These are phyloP conservation scores for Dreissena rostriformis DNA, from an alignment of 1,140 invertebrate genomes.

Conservation along the genomic window DNA sequence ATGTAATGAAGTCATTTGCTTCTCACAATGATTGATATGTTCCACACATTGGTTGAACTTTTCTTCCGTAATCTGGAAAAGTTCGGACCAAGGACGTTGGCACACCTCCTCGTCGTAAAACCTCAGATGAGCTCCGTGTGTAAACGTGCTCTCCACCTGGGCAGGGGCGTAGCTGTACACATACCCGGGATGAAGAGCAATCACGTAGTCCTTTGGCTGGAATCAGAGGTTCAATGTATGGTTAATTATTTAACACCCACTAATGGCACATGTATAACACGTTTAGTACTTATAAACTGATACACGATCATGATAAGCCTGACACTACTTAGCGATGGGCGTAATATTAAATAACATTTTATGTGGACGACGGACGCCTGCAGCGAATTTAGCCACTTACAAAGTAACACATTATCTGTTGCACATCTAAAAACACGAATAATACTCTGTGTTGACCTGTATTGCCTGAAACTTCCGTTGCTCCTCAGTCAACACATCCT, in stretches of 20 bases:
- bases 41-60: neutral
- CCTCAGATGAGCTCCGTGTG: neutral
- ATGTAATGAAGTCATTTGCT: neutral
- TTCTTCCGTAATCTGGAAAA: neutral
- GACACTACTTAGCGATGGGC: no score
- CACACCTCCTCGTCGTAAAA: neutral
- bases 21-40: neutral
- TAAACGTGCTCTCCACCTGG: neutral
- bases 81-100: neutral
- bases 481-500: neutral
- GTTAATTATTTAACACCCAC: neutral
- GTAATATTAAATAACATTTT: no score
- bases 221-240: neutral
- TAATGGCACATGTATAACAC: no score
- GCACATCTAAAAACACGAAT: neutral
- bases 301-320: no score
- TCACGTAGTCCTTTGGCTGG: neutral
- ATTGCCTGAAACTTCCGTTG: neutral
- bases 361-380: no score
- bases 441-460: neutral
- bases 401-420: neutral
- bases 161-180: slow-evolving; percentile 5
- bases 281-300: no score
- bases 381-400: no score
- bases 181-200: neutral